Base-by-base conservation (phyloP, 2,888 invertebrate genomes). In the Drosophila pseudotakahashii region DNA sequence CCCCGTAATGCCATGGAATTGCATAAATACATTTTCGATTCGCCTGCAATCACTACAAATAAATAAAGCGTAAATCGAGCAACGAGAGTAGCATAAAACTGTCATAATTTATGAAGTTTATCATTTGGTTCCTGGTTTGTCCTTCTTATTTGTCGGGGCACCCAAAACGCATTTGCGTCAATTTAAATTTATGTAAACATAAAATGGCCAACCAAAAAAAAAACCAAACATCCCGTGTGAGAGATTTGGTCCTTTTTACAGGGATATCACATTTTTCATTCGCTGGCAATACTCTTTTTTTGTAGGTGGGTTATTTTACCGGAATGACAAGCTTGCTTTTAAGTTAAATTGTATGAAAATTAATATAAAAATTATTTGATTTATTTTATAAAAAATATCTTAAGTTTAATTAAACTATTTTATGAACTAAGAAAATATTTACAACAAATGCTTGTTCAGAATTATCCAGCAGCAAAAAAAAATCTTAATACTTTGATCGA, bases 171-270 rank as follows among this genome's bases (percentile, higher is more conserved):
- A 87, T 84, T 87, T 87, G 73, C 79, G 88, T 87, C 88, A 84
- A 84, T 84, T 84, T 84, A 87, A 84, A 84, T 84, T 84, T 87
- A 84, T 84, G 88, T 87, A 84, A 87, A 83, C 84, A 83, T 74
- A 68, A 85, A 85, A 82, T 79, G 75, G 73, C 77, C 78, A 70
- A 51, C 26, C 57, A n/a, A 30, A 44, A 63, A 57, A 6, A 34
- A 23, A 54, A n/a, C n/a, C n/a, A 62, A 48, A 45, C 19, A 19
- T 44, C 37, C 70, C 41, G 62, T 47, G 45, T 48, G 70, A 47
- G 60, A 54, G 45, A 54, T 70, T 54, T 39, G 62, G 72, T 72
- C 64, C 52, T 39, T 50, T 47, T 47, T 54, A 47, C 50, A 52
- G 53, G 47, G 54, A 54, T 75, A 75, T 61, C 72, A 73, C 63